Conservation (phyloP, 2,888 invertebrate species). For the Sinotaia quadrata region DNA sequence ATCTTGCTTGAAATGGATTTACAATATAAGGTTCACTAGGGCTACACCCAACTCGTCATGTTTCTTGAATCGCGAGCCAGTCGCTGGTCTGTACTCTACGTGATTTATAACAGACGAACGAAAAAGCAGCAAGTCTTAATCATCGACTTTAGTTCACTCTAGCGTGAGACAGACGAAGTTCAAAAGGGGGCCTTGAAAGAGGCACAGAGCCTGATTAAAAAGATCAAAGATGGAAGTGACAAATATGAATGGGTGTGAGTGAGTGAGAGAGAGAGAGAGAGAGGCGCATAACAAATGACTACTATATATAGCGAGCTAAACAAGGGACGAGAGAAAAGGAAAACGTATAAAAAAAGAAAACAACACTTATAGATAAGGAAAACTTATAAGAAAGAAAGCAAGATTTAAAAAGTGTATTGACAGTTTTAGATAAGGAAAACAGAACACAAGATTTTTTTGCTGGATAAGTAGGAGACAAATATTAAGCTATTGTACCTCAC, state of each 20-base stretch:
- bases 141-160: no score
- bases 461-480: not conserved
- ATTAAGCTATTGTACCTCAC: no score
- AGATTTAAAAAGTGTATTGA: slow-evolving; percentile 4
- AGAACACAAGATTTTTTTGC: not conserved
- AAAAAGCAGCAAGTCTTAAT: no score
- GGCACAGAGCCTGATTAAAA: not conserved
- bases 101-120: no score
- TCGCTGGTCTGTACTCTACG: no score
- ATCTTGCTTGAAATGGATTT: no score
- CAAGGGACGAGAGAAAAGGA: not conserved
- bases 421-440: not conserved
- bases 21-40: no score
- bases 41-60: no score
- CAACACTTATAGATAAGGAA: slow-evolving; percentile 8
- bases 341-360: not conserved
- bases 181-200: not conserved
- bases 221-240: not conserved
- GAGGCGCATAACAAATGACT: not conserved
- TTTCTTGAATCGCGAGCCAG: no score
- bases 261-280: not conserved
- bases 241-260: not conserved
- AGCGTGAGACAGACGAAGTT: no score
- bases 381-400: slow-evolving; percentile 16
- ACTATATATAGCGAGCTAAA: not conserved